These are phyloP conservation scores for Mesembrinibis cayennensis DNA, from an alignment of 2,113 vertebrate species.

Conservation along the genomic window DNA sequence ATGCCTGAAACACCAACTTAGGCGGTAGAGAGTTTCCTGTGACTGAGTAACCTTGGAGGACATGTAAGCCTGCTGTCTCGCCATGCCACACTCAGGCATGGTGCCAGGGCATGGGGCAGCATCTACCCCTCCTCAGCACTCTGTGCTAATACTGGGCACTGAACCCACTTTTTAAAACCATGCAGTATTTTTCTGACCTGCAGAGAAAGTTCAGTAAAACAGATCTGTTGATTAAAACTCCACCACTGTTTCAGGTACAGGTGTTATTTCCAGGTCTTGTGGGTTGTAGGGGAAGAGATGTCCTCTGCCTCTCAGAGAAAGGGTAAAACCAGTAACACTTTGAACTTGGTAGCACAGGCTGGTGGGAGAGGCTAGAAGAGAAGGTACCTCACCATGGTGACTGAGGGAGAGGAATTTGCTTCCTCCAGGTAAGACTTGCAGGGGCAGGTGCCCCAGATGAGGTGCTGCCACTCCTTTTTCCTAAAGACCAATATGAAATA, in stretches of 20 bases:
- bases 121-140: background rate
- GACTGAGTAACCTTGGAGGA: background rate
- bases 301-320: background rate
- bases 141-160: fast-evolving
- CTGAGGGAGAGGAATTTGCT: background rate
- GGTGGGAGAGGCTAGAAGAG: background rate
- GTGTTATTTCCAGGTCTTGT: background rate
- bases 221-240: background rate
- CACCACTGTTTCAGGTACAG: background rate
- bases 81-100: background rate
- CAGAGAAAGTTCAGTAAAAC: background rate
- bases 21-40: background rate
- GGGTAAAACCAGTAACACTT: background rate
- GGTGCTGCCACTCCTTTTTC: background rate
- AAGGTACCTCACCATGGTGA: background rate
- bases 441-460: background rate
- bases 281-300: background rate
- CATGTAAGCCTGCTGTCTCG: background rate
- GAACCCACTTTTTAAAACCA: background rate
- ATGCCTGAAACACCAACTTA: background rate
- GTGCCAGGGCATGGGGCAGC: background rate
- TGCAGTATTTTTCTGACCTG: background rate
- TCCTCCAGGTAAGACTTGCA: background rate
- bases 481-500: background rate
- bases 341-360: background rate